These are phyloP conservation scores for Pocillopora grandis DNA, from an alignment of 92 coral and sea anemone genomes.

Conservation along the genomic window DNA sequence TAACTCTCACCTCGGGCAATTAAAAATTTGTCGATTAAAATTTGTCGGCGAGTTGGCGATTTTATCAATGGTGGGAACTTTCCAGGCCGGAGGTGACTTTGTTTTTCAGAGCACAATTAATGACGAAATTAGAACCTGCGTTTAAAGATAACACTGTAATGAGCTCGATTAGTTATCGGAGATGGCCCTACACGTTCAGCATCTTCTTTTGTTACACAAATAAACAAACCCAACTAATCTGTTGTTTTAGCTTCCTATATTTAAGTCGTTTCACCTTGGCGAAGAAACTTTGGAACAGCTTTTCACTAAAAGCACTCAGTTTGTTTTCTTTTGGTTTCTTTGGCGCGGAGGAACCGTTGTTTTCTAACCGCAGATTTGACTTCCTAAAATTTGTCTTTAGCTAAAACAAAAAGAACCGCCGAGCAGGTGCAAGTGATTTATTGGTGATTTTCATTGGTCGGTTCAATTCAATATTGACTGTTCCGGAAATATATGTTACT, in stretches of 20 bases:
- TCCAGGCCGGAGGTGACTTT: not conserved
- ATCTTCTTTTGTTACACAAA: constrained; percentile 20
- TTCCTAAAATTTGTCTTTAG: constrained; percentile 4
- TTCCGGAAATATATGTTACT: constrained; percentile 22
- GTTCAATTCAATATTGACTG: constrained; percentile 29
- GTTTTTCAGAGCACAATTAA: not conserved
- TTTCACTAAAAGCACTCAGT: constrained; percentile 5
- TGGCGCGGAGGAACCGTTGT: not conserved
- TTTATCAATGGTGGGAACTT: not conserved
- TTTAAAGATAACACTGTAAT: constrained; percentile 21
- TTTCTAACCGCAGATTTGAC: constrained; percentile 1
- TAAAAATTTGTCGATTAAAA: constrained; percentile 1
- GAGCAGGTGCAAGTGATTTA: constrained; percentile 17
- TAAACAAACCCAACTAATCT: constrained; percentile 1
- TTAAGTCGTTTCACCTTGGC: not conserved
- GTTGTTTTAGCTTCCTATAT: constrained; percentile 16
- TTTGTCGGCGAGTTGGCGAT: constrained; percentile 4
- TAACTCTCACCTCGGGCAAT: not conserved
- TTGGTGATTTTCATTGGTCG: constrained; percentile 27
- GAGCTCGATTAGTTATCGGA: constrained; percentile 11
- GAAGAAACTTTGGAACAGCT: not conserved
- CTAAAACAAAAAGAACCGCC: constrained; percentile 8
- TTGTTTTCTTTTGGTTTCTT: not conserved
- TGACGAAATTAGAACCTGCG: not conserved
- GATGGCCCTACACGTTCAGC: constrained; percentile 1